Evolutionary conservation across 2,888 invertebrate species (phyloP).

Genomic region (Copidosoma aretas): DNA sequence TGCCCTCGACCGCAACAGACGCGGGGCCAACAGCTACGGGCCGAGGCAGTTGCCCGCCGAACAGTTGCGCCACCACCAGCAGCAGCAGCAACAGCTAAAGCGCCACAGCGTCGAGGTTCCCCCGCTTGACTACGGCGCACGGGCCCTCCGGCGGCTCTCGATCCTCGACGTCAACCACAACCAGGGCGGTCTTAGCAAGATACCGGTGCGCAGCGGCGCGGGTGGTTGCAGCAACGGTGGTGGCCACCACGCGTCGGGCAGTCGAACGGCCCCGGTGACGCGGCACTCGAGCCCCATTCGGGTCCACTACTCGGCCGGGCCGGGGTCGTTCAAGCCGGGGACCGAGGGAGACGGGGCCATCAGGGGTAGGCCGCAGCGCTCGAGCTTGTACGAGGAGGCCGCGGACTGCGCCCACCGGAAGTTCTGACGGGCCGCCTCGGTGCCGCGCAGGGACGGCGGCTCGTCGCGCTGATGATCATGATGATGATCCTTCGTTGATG

Average conservation of each 20-base stretch:
- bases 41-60: too few relatives aligned
- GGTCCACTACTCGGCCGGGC: conserved; percentile 18
- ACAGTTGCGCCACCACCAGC: too few relatives aligned
- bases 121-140: conserved; percentile 44
- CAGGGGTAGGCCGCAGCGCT: conserved; percentile 50
- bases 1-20: too few relatives aligned
- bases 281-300: conserved; percentile 59
- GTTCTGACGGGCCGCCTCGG: conserved; percentile 31
- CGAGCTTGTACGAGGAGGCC: conserved; percentile 58
- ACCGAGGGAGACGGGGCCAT: too few relatives aligned
- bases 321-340: conserved; percentile 38
- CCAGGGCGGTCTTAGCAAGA: conserved; percentile 57
- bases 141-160: conserved; percentile 46
- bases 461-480: too few relatives aligned
- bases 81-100: conserved; percentile 43
- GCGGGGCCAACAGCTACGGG: too few relatives aligned
- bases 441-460: background rate
- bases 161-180: conserved; percentile 59
- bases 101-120: conserved; percentile 56
- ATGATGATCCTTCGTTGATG: too few relatives aligned
- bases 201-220: conserved; percentile 55
- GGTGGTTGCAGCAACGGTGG: conserved; percentile 56
- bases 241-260: conserved; percentile 52
- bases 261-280: conserved; percentile 58
- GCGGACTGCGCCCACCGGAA: conserved; percentile 55